phyloP scores from a whole-genome alignment of 2,113 vertebrate species.

The Bubo blakistoni region DNA sequence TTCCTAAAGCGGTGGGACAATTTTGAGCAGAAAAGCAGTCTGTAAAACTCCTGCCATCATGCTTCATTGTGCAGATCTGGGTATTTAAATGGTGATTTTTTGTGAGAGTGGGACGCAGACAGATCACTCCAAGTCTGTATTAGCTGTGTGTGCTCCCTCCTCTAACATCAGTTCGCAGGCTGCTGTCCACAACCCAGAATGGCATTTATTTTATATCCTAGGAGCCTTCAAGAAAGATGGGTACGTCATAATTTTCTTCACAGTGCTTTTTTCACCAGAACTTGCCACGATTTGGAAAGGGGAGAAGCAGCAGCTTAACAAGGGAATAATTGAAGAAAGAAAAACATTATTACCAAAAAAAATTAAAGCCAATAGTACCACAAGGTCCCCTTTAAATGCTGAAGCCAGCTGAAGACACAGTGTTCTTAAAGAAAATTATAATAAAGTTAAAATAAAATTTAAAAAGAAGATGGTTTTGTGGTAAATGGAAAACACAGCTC shows the following conservation, averaged over 20 bases:
- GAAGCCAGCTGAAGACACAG: neutral
- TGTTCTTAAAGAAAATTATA: neutral
- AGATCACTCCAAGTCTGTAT: neutral
- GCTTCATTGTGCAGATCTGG: neutral
- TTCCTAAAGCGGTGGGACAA: neutral
- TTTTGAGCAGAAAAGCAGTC: neutral
- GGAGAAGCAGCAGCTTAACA: neutral
- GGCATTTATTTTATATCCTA: neutral
- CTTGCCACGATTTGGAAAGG: neutral
- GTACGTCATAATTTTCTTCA: neutral
- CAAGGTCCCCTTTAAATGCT: neutral
- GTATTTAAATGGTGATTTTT: neutral
- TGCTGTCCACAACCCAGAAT: neutral
- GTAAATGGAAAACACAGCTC: neutral
- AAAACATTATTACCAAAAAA: neutral
- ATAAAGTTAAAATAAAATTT: neutral
- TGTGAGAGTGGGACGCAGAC: fast-evolving
- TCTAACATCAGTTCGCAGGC: neutral
- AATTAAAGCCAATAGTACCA: neutral
- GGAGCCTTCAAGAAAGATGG: neutral
- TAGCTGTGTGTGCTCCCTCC: neutral
- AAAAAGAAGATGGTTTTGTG: neutral
- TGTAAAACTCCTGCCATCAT: neutral
- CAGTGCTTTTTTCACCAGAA: neutral
- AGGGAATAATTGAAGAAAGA: neutral